Evolutionary conservation across 2,797 vertebrate genomes (phyloP).

Genomic region (Silurus lanzhouensis): DNA sequence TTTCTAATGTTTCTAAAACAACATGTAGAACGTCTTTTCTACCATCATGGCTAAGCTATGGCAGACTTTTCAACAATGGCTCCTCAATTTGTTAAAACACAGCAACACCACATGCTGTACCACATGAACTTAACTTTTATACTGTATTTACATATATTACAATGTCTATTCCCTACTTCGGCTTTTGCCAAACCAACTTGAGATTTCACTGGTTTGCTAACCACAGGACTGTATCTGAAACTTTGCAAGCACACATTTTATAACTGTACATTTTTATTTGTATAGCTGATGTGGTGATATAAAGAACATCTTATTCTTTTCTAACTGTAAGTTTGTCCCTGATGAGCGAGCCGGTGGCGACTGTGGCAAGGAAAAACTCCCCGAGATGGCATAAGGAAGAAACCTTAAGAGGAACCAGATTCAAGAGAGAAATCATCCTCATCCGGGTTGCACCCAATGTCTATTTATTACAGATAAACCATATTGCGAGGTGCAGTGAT

Average conservation of each 20-base stretch:
- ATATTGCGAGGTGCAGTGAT: too few species aligned
- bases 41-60: slow-evolving; percentile 64
- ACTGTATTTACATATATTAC: slow-evolving; percentile 41
- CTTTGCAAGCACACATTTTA: neutral
- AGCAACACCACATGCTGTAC: slow-evolving; percentile 50
- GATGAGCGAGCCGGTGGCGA: too few species aligned
- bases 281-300: too few species aligned
- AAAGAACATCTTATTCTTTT: too few species aligned
- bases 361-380: too few species aligned
- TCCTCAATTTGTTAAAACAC: slow-evolving; percentile 61
- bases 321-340: too few species aligned
- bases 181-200: slow-evolving; percentile 39
- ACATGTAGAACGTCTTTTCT: slow-evolving; percentile 57
- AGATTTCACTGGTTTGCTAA: neutral
- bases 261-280: neutral
- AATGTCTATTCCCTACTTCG: slow-evolving; percentile 39
- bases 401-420: too few species aligned
- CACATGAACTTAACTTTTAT: slow-evolving; percentile 58
- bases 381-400: too few species aligned
- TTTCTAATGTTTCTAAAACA: slow-evolving; percentile 49
- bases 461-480: too few species aligned
- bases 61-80: slow-evolving; percentile 48
- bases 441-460: too few species aligned
- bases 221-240: neutral
- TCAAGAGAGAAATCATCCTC: too few species aligned